Conservation (phyloP, 2,113 vertebrate genomes). For the Xyliphius kryptos region DNA sequence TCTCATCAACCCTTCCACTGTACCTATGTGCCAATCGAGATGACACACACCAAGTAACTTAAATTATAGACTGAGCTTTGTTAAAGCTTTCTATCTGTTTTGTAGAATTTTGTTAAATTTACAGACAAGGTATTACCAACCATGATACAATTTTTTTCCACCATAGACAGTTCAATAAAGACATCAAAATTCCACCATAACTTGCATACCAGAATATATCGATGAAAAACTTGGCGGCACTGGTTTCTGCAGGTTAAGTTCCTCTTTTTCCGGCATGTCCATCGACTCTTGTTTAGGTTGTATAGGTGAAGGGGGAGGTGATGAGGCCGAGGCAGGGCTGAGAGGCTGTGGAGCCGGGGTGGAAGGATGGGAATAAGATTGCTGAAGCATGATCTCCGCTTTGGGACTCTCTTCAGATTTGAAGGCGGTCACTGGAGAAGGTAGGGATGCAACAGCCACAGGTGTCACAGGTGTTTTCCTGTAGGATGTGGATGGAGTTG, state of each 20-base stretch:
- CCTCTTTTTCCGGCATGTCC: constrained; percentile 70
- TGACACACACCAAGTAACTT: too few species aligned
- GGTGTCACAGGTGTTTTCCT: constrained; percentile 73
- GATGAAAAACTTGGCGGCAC: constrained; percentile 67
- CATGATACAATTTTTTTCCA: too few species aligned
- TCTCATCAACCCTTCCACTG: too few species aligned
- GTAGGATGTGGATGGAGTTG: constrained; percentile 69
- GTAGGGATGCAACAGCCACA: constrained; percentile 64
- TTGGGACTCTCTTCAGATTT: constrained; percentile 84
- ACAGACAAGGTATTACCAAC: too few species aligned
- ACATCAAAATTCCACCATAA: neutral
- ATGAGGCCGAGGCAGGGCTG: constrained; percentile 63
- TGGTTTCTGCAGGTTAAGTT: constrained; percentile 69
- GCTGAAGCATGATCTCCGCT: constrained; percentile 72
- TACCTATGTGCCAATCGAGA: too few species aligned
- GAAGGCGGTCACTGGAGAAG: constrained; percentile 72
- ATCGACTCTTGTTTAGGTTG: constrained; percentile 76
- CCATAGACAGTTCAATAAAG: neutral
- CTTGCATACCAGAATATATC: constrained; percentile 75
- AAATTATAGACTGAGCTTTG: too few species aligned
- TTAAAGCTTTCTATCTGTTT: too few species aligned
- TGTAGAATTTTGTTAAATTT: too few species aligned
- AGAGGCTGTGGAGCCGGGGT: constrained; percentile 71
- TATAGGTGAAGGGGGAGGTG: constrained; percentile 66
- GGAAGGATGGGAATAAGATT: constrained; percentile 72